Conservation (phyloP, 2,888 invertebrate genomes). For the Bruchidius siliquastri region DNA sequence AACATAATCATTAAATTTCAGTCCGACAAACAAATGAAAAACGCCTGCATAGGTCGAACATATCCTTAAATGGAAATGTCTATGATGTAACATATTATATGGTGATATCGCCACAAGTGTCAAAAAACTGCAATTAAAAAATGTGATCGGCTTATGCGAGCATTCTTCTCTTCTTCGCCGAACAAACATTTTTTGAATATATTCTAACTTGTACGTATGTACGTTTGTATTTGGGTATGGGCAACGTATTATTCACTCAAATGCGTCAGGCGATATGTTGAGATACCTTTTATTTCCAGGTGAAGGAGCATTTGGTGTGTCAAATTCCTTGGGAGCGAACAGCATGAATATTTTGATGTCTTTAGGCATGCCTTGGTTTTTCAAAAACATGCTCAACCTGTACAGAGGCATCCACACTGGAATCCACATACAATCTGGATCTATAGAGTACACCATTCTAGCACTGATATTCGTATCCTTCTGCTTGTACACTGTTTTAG, state of each 20-base stretch:
- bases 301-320: conserved; percentile 80
- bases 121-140: too few relatives aligned
- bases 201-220: too few relatives aligned
- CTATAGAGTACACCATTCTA: conserved; percentile 76
- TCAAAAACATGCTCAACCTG: conserved; percentile 60
- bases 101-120: too few relatives aligned
- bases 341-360: conserved; percentile 80
- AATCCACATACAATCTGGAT: conserved; percentile 70
- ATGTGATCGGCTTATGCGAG: too few relatives aligned
- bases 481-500: conserved; percentile 64
- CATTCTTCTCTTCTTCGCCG: too few relatives aligned
- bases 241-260: not conserved
- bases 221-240: too few relatives aligned
- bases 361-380: conserved; percentile 80
- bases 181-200: too few relatives aligned
- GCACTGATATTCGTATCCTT: conserved; percentile 71
- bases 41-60: too few relatives aligned
- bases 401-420: conserved; percentile 41
- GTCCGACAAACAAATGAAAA: too few relatives aligned
- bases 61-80: too few relatives aligned
- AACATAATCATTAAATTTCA: too few relatives aligned
- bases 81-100: too few relatives aligned
- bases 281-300: conserved; percentile 50
- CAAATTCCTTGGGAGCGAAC: conserved; percentile 82
- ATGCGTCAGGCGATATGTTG: not conserved